Percentiles rank a stretch among this genome's conserved stretches.
These are phyloP conservation scores for Triops cancriformis DNA, from an alignment of 1,140 invertebrate species.

Conservation along the genomic window DNA sequence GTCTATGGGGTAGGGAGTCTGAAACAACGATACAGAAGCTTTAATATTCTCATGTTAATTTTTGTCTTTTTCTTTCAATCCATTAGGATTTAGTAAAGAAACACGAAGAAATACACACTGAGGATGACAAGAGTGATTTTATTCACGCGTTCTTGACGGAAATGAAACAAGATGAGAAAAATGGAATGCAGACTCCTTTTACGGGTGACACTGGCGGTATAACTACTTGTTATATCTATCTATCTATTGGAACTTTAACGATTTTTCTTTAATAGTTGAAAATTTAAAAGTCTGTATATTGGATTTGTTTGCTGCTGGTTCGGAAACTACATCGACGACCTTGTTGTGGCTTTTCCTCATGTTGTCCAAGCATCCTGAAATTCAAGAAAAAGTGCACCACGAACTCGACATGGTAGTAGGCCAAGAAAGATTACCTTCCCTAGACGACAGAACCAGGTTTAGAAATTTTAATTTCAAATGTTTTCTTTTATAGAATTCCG, in stretches of 20 bases:
- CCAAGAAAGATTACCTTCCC: slow-evolving; percentile 44
- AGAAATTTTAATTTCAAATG: too few species aligned
- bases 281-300: not conserved
- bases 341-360: slow-evolving; percentile 41
- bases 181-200: not conserved
- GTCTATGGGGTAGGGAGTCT: not conserved
- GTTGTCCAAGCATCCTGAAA: slow-evolving; percentile 52
- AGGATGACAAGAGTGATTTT: slow-evolving; percentile 53
- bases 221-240: not conserved
- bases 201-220: too few species aligned
- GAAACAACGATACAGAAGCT: not conserved
- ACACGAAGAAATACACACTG: slow-evolving; percentile 23
- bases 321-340: slow-evolving; percentile 43
- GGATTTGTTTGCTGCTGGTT: slow-evolving; percentile 31
- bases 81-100: not conserved
- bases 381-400: slow-evolving; percentile 52
- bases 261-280: not conserved
- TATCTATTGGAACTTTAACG: not conserved
- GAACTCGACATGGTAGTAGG: slow-evolving; percentile 63
- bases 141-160: slow-evolving; percentile 66
- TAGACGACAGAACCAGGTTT: slow-evolving; percentile 50
- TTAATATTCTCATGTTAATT: not conserved
- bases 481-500: slow-evolving; percentile 14
- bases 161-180: slow-evolving; percentile 43
- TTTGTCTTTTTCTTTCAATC: not conserved